Base-by-base conservation (phyloP, 2,797 vertebrate genomes). In the Lycodopsis pacificus region DNA sequence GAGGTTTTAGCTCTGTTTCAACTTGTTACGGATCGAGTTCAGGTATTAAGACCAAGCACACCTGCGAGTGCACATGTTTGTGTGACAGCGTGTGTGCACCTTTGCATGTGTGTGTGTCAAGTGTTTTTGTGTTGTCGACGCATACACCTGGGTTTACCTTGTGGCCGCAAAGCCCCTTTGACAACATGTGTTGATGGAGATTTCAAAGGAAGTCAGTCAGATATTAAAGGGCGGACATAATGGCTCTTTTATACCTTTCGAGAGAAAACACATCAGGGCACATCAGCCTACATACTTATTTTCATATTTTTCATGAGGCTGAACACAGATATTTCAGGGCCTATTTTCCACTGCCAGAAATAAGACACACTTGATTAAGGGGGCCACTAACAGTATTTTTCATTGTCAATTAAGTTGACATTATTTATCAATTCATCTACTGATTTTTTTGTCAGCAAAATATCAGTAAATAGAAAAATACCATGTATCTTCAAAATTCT, bases 1-100 rank as follows among this genome's bases (percentile, higher is more conserved):
- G 63, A 82, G 78, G 87, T 54, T 90, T 85, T 77, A 80, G 86
- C 77, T 87, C 25, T 93, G 92, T 93, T 91, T 90, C 85, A 86
- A 93, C 92, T 89, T 93, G 92, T 90, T 87, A 72, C 49, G 10
- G 72, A 89, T 86, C 32, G 2, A 86, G 77, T 86, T 86, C 22
- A 84, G 81, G 84, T 86, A 84, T 87, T 85, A 86, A 82, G 77
- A 80, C 63, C 67, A 64, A 82, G 82, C 87, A 83, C 92, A 92
- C 91, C 91, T 93, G 89, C 70, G 87, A 73, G 78, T 6, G 5
- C 27, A 42, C 79, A 76, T 49, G 44, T 77, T 56, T 87, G 53
- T 81, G 58, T 81, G 48, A 57, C 57, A 27, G 49, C 53, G 76
- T 58, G 72, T 69, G 48, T 51, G 36, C 19, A 13, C 2, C 4